phyloP scores from a whole-genome alignment of 2,888 invertebrate species.

The Merodon equestris region DNA sequence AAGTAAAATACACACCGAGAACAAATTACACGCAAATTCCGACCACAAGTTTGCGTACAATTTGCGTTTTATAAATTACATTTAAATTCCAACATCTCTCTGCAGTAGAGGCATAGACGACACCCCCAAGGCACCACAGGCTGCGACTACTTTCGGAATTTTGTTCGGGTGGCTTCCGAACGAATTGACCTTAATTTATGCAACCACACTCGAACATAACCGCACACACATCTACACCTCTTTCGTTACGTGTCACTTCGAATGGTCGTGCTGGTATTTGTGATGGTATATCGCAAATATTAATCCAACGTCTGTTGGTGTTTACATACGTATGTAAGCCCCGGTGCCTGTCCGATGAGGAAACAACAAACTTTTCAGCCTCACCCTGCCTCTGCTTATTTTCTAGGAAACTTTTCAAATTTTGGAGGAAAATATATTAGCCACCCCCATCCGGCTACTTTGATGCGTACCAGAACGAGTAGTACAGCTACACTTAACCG shows the following conservation, averaged over 20 bases:
- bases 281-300: conserved; percentile 35
- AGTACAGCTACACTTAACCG: background rate
- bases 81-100: conserved; percentile 37
- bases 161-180: background rate
- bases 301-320: conserved; percentile 61
- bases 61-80: conserved; percentile 65
- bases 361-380: conserved; percentile 22
- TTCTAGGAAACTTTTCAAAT: conserved; percentile 59
- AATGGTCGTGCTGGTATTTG: conserved; percentile 6
- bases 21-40: conserved; percentile 61
- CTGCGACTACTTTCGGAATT: background rate
- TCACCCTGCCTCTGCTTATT: background rate
- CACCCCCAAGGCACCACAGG: conserved; percentile 3
- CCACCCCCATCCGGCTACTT: conserved; percentile 13
- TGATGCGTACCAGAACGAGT: conserved; percentile 25
- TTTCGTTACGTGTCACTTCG: conserved; percentile 58
- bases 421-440: conserved; percentile 61
- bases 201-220: conserved; percentile 52
- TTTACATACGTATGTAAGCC: conserved; percentile 64
- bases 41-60: conserved; percentile 56
- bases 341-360: conserved; percentile 36
- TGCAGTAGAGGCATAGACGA: too few species aligned
- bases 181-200: conserved; percentile 64
- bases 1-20: conserved; percentile 48
- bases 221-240: conserved; percentile 42